Base-by-base conservation (phyloP, 2,797 vertebrate species). In the Lacerta agilis region DNA sequence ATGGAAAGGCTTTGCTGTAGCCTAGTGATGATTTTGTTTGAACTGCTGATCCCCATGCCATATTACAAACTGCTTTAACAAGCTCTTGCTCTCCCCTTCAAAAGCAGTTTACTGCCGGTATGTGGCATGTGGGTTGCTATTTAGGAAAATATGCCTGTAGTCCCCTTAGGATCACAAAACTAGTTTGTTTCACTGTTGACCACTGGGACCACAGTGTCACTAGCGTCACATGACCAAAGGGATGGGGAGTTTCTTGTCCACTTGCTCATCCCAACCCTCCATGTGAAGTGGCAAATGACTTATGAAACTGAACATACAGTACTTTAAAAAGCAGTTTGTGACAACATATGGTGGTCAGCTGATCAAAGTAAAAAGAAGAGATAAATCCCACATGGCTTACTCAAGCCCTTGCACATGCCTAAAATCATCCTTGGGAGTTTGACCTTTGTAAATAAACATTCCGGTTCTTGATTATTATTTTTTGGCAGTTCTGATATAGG, bases 371-470 rank as follows among this genome's bases (percentile, higher is more conserved):
- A 88, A 66, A 84, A 41, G 15, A 64, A 10, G 45, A 23, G 29
- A 29, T 17, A 72, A 87, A 66, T 43, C 38, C 41, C 25, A 83
- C 8, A 10, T 55, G 64, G 45, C 76, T 58, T 58, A 41, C 15
- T 38, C 66, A 69, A 69, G 15, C 67, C 71, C 78, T 82, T 76
- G 15, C 2, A 20, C 23, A 18, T 79, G 61, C 27, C 15, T 64
- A 88, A 79, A 85, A 43, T 66, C 55, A 41, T 38, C 80, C 17
- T 86, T 88, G 58, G 36, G 64, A 41, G 33, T 38, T 85, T 79
- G 36, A 25, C 36, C 80, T 66, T 85, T 64, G 87, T 79, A 90
- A 89, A 92, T 83, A 87, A 86, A 84, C 13, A 90, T 77, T 33
- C 82, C 36, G 10, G 38, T 77, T 49, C 72, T 84, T 91, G n/a